Conservation (phyloP, 1,140 invertebrate genomes). For the Chymomyza costata region DNA sequence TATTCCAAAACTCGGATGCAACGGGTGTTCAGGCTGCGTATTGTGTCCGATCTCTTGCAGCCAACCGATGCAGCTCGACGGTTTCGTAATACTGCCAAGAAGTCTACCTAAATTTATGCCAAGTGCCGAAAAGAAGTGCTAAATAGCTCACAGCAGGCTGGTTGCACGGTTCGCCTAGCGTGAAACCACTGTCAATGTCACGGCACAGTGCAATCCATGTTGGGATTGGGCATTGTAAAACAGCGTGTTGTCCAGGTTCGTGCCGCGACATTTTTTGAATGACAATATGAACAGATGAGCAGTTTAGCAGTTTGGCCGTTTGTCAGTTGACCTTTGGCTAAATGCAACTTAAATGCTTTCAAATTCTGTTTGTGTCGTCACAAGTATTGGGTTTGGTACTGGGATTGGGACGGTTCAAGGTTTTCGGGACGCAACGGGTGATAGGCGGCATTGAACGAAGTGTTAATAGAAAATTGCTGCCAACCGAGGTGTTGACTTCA, state of each 20-base stretch:
- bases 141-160: conserved; percentile 55
- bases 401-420: not conserved
- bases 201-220: conserved; percentile 17
- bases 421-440: conserved; percentile 20
- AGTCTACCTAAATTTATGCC: conserved; percentile 29
- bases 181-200: conserved; percentile 42
- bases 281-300: not conserved
- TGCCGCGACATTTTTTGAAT: conserved; percentile 6
- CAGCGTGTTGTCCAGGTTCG: conserved; percentile 11
- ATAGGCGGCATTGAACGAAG: conserved; percentile 20
- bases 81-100: conserved; percentile 23
- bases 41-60: not conserved
- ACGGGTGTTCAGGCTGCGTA: too few relatives aligned
- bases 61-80: conserved; percentile 12
- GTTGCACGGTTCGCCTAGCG: conserved; percentile 50
- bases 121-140: conserved; percentile 44
- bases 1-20: too few relatives aligned
- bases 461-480: conserved; percentile 66
- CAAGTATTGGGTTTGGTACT: not conserved
- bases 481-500: conserved; percentile 42
- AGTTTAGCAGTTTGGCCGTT: not conserved
- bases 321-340: conserved; percentile 1
- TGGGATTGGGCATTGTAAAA: conserved; percentile 1
- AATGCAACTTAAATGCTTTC: conserved; percentile 51
- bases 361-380: conserved; percentile 14